phyloP scores from a whole-genome alignment of 2,888 invertebrate species.

The Meliscaeva auricollis region DNA sequence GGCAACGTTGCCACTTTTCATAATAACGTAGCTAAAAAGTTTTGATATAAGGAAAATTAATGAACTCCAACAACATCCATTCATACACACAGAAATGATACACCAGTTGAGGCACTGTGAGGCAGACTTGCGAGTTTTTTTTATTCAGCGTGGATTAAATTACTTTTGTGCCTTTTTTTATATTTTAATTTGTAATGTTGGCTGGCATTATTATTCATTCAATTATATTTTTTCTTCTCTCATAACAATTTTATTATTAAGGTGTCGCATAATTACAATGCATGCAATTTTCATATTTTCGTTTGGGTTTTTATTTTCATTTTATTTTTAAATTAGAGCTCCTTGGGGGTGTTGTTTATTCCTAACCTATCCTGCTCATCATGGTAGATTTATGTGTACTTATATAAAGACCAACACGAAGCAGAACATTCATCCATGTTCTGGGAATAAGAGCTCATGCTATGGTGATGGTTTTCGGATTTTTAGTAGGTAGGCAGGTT shows the following conservation, averaged over 20 bases:
- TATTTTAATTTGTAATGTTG: conserved; percentile 18
- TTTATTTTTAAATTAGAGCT: not conserved
- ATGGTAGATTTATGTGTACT: not conserved
- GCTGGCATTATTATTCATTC: conserved; percentile 52
- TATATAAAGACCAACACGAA: conserved; percentile 43
- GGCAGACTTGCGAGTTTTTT: conserved; percentile 34
- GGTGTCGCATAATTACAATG: conserved; percentile 50
- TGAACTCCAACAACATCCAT: conserved; percentile 48
- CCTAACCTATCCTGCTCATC: conserved; percentile 12
- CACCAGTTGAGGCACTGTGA: conserved; percentile 23
- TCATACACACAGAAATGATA: not conserved
- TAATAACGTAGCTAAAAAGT: conserved; percentile 1
- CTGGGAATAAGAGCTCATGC: conserved; percentile 2
- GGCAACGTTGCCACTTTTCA: conserved; percentile 64
- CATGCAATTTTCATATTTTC: conserved; percentile 48
- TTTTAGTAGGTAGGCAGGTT: not conserved
- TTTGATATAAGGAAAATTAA: conserved; percentile 55
- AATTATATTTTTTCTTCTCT: conserved; percentile 34
- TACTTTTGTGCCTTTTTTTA: conserved; percentile 35
- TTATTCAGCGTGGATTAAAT: conserved; percentile 53
- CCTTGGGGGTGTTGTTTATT: conserved; percentile 19
- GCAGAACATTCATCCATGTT: conserved; percentile 15
- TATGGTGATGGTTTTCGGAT: not conserved
- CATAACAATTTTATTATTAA: conserved; percentile 34
- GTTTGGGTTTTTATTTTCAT: not conserved